Conservation (phyloP, 2,797 vertebrate genomes). For the Rhadinocentrus ornatus region DNA sequence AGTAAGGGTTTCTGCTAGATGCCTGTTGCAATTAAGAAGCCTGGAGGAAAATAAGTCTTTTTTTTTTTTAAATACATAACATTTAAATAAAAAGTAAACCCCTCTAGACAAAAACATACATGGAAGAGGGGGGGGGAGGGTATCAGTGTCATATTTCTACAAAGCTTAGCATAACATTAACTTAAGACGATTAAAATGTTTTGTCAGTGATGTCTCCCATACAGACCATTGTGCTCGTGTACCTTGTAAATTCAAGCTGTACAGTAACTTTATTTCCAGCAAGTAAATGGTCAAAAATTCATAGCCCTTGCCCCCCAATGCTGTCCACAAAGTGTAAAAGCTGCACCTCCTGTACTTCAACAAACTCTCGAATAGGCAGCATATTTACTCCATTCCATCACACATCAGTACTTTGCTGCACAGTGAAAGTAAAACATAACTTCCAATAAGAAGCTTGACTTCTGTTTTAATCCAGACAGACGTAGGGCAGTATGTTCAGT, state of each 20-base stretch:
- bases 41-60: neutral
- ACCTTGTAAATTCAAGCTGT: constrained; percentile 46
- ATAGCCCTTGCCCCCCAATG: constrained; percentile 59
- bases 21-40: neutral
- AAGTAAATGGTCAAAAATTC: constrained; percentile 75
- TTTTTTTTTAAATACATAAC: constrained; percentile 4
- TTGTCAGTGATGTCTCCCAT: neutral
- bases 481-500: constrained; percentile 94
- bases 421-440: neutral
- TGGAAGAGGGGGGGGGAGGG: neutral
- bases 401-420: neutral
- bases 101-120: neutral
- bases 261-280: constrained; percentile 51
- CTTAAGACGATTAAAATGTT: constrained; percentile 16
- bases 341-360: constrained; percentile 19
- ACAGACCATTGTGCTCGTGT: neutral
- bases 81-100: neutral
- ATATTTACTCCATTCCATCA: constrained; percentile 31
- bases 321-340: constrained; percentile 31
- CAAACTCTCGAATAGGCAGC: constrained; percentile 15
- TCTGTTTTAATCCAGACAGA: constrained; percentile 90
- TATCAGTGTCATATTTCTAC: constrained; percentile 13
- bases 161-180: constrained; percentile 7
- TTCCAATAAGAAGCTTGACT: constrained; percentile 6
- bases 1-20: neutral